phyloP scores from a whole-genome alignment of 1,140 invertebrate genomes.

The Trachymyrmex cornetzi region DNA sequence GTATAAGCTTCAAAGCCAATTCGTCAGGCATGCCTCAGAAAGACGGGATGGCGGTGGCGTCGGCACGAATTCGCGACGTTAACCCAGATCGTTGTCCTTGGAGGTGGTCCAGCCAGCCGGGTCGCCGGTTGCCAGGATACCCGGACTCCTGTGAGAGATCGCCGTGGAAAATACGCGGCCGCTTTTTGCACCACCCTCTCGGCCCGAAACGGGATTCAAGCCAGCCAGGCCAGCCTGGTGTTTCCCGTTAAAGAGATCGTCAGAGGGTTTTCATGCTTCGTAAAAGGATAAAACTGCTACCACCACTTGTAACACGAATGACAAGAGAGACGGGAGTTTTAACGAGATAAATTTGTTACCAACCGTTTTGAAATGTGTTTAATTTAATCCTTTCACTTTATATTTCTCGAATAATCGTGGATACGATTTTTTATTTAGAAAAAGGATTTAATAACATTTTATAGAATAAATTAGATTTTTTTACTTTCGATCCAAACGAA shows the following conservation, averaged over 20 bases:
- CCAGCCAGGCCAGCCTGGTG: slow-evolving; percentile 10
- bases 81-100: slow-evolving; percentile 82
- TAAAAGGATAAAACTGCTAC: slow-evolving; percentile 33
- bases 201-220: slow-evolving; percentile 57
- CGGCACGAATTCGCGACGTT: slow-evolving; percentile 76
- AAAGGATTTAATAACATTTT: not conserved
- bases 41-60: slow-evolving; percentile 45
- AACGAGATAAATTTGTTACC: slow-evolving; percentile 36
- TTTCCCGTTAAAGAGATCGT: slow-evolving; percentile 66
- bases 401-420: not conserved
- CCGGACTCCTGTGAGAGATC: slow-evolving; percentile 54
- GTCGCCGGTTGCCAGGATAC: slow-evolving; percentile 75
- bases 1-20: slow-evolving; percentile 69
- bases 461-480: not conserved
- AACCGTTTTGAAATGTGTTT: not conserved
- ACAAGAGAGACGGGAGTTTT: slow-evolving; percentile 4
- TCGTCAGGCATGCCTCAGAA: slow-evolving; percentile 36
- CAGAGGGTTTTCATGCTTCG: slow-evolving; percentile 68
- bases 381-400: not conserved
- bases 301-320: slow-evolving; percentile 32
- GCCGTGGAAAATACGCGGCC: slow-evolving; percentile 69
- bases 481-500: not conserved
- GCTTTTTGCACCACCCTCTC: slow-evolving; percentile 68
- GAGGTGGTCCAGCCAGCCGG: slow-evolving; percentile 79
- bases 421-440: not conserved